Base-by-base conservation (phyloP, 2,888 invertebrate genomes). In the Plemyria rubiginata region DNA sequence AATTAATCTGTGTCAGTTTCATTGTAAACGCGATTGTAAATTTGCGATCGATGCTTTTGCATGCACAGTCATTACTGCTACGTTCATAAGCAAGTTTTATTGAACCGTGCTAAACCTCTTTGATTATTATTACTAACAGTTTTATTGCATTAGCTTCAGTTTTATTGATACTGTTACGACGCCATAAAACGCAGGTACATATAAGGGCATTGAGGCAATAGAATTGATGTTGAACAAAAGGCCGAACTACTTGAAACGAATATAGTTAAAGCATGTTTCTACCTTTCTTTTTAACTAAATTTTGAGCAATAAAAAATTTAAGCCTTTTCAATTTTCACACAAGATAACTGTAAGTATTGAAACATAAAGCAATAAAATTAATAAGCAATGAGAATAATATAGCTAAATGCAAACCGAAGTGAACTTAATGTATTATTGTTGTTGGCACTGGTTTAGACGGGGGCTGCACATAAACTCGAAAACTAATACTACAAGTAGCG, bases 1-100 rank as follows among this genome's bases (percentile, higher is more conserved):
- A 77, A 82, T 81, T 79, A 79, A 71, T 73, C 70, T 70, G 69
- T 70, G 67, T 65, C 69, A 74, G 65, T 22, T 56, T 45, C 60
- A 63, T 50, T 16, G 12, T 28, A 12, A n/a, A 55, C 50, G 46
- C 45, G 43, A 61, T 48, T 54, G 29, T 53, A 58, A 51, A 41
- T 40, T 51, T 28, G 43, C 12, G 32, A 46, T 64, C 32, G 38
- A 60, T 60, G 36, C 36, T 11, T 38, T 38, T 38, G 43, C 43
- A 54, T n/a, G 16, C 45, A 22, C 36, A 49, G 68, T 71, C 66
- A 66, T 66, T 70, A 66, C 66, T 63, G 15, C 68, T 74, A 68
- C 60, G 70, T 55, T 8, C 65, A 70, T 62, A 69, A 59, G 65
- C 71, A 73, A 68, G 72, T 70, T 65, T 73, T 66, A 70, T 59